Percentiles rank a stretch among this genome's conserved stretches.
phyloP scores from a whole-genome alignment of 2,888 invertebrate species.

The Melanostoma mellinum region DNA sequence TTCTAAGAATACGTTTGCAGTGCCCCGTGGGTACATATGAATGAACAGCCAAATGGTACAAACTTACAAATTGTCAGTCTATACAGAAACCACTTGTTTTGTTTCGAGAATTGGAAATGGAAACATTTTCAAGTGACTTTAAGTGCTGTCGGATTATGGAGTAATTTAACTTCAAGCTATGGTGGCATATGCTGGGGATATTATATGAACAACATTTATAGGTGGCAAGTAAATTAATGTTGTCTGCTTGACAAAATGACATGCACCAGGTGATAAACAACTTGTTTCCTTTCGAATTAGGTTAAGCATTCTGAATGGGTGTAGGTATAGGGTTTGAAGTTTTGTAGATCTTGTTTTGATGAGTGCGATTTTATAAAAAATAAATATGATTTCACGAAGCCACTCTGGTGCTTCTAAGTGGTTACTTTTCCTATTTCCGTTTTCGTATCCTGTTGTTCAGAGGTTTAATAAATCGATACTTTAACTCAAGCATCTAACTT shows the following conservation, averaged over 20 bases:
- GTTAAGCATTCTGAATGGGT: not conserved
- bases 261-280: constrained; percentile 29
- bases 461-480: too few relatives aligned
- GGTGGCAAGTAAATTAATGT: constrained; percentile 57
- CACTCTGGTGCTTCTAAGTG: too few relatives aligned
- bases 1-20: constrained; percentile 42
- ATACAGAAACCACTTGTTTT: constrained; percentile 13
- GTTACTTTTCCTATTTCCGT: too few relatives aligned
- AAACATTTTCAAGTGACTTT: constrained; percentile 52
- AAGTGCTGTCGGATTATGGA: constrained; percentile 55
- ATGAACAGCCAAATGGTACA: constrained; percentile 30
- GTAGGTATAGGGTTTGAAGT: too few relatives aligned
- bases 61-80: constrained; percentile 27
- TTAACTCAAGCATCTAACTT: too few relatives aligned
- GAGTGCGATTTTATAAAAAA: too few relatives aligned
- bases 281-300: constrained; percentile 12
- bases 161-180: constrained; percentile 66
- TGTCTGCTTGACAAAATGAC: constrained; percentile 51
- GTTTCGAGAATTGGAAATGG: constrained; percentile 42
- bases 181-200: constrained; percentile 32
- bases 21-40: constrained; percentile 27
- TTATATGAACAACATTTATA: constrained; percentile 37
- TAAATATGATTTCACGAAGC: too few relatives aligned
- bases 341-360: too few relatives aligned
- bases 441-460: too few relatives aligned